Evolutionary conservation across 2,113 vertebrate genomes (phyloP).

Genomic region (Cebus imitator): DNA sequence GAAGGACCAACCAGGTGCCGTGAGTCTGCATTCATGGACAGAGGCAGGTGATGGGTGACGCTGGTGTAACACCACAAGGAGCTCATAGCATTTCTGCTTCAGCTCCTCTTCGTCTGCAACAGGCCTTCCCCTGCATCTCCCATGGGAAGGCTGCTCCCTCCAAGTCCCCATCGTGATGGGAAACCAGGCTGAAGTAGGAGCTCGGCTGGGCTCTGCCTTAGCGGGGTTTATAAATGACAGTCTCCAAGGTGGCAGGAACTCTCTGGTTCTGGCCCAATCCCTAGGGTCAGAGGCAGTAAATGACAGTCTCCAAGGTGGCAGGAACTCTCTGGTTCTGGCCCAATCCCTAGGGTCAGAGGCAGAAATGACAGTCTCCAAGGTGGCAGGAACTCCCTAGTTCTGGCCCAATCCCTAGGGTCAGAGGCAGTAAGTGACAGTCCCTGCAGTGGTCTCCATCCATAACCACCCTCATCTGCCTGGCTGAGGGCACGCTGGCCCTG

Average conservation of each 20-base stretch:
- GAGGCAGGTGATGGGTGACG: neutral
- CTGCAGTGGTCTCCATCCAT: neutral
- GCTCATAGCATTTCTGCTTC: neutral
- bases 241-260: neutral
- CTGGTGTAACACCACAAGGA: neutral
- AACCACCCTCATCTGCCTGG: fast-evolving
- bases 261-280: neutral
- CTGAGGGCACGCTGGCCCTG: fast-evolving
- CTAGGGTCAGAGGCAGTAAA: neutral
- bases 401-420: neutral
- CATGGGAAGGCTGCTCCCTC: neutral
- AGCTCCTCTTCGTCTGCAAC: neutral
- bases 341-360: neutral
- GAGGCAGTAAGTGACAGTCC: neutral
- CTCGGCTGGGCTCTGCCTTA: neutral
- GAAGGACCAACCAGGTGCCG: neutral
- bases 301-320: neutral
- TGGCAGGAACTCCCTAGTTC: neutral
- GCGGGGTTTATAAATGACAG: no score
- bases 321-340: neutral
- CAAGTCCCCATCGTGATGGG: fast-evolving
- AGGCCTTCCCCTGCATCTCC: neutral
- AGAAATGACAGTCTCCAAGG: neutral
- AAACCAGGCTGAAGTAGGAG: neutral
- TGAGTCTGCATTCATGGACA: neutral